phyloP scores from a whole-genome alignment of 2,797 vertebrate genomes.

The Sebastes reedi region DNA sequence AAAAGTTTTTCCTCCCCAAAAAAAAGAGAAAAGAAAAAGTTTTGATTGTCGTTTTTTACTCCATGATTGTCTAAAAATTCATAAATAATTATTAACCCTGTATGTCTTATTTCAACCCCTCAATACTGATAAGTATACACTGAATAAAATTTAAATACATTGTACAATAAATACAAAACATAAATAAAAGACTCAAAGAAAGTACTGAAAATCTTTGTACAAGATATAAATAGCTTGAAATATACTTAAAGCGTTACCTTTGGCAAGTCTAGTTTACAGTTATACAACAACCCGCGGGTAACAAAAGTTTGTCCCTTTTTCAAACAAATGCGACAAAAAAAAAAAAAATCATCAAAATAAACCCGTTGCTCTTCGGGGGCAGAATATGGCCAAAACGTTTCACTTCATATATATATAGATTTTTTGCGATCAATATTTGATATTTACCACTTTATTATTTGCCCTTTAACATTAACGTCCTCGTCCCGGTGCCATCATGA shows the following conservation, averaged over 20 bases:
- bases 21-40: conserved; percentile 9
- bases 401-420: conserved; percentile 22
- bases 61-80: conserved; percentile 59
- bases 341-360: conserved; percentile 17
- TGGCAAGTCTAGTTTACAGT: conserved; percentile 77
- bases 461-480: conserved; percentile 45
- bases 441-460: conserved; percentile 55
- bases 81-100: conserved; percentile 73
- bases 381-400: conserved; percentile 52
- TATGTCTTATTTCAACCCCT: conserved; percentile 1
- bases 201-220: conserved; percentile 70
- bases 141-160: conserved; percentile 79
- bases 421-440: conserved; percentile 35
- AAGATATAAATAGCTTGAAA: conserved; percentile 79
- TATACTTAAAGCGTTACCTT: conserved; percentile 76
- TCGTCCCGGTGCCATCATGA: conserved; percentile 30
- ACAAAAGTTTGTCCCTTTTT: conserved; percentile 74
- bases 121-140: conserved; percentile 63
- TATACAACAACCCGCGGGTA: conserved; percentile 70
- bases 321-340: conserved; percentile 11
- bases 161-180: conserved; percentile 83
- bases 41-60: conserved; percentile 47
- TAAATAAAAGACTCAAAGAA: conserved; percentile 78
- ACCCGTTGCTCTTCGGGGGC: conserved; percentile 46
- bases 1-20: conserved; percentile 9